phyloP scores from a whole-genome alignment of 2,797 vertebrate genomes.

The Nyctalus aviator region DNA sequence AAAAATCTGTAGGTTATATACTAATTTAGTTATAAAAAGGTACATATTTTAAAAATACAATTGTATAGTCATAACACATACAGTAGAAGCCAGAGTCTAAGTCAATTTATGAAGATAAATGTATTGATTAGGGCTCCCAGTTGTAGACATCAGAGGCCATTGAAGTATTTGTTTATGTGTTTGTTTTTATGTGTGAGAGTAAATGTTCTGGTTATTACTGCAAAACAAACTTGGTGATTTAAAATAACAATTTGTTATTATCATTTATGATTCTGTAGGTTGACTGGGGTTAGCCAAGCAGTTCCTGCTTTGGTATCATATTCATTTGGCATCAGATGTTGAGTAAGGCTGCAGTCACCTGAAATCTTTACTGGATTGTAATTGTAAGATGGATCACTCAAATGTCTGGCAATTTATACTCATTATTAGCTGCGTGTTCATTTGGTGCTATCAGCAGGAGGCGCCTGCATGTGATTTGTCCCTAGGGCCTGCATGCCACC shows the following conservation, averaged over 20 bases:
- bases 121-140: neutral
- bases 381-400: neutral
- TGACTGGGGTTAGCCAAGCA: neutral
- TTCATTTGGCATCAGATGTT: neutral
- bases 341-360: neutral
- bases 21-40: conserved; percentile 4
- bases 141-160: neutral
- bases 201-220: neutral
- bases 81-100: neutral
- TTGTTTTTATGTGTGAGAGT: neutral
- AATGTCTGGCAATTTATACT: neutral
- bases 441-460: neutral
- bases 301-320: neutral
- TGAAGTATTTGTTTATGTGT: neutral
- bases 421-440: neutral
- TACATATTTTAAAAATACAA: neutral
- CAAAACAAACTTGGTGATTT: neutral
- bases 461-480: neutral
- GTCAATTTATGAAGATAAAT: neutral
- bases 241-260: conserved; percentile 3
- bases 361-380: neutral
- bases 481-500: neutral
- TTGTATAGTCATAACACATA: neutral
- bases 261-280: neutral
- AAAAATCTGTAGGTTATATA: neutral